These are phyloP conservation scores for Teleogryllus oceanicus DNA, from an alignment of 2,888 invertebrate genomes.

Conservation along the genomic window DNA sequence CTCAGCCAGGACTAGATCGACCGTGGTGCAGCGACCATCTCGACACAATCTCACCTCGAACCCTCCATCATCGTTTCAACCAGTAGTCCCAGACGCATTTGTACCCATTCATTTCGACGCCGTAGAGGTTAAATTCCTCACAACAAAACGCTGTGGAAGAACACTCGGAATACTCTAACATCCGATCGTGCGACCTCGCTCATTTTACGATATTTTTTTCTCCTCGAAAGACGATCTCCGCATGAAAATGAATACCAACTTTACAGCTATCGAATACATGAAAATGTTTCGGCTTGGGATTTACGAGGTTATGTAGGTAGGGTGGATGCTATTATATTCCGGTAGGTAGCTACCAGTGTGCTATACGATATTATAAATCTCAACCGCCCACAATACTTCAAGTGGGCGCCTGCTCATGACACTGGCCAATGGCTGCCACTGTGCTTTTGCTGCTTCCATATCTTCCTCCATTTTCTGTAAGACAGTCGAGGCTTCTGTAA, in stretches of 20 bases:
- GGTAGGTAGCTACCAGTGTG: not conserved
- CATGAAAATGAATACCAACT: too few species aligned
- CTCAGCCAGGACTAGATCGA: not conserved
- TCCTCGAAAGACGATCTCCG: too few species aligned
- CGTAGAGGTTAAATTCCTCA: too few species aligned
- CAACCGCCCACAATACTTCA: not conserved
- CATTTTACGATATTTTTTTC: too few species aligned
- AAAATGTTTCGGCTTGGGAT: too few species aligned
- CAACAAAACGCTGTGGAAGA: too few species aligned
- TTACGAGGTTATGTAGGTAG: too few species aligned
- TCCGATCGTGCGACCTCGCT: too few species aligned
- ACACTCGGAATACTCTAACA: too few species aligned
- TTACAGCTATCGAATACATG: too few species aligned
- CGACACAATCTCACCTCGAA: not conserved
- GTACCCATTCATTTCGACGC: not conserved
- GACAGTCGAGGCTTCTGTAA: too few species aligned
- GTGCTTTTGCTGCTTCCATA: not conserved
- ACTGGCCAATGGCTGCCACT: not conserved
- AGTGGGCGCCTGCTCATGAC: not conserved
- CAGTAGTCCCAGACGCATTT: not conserved
- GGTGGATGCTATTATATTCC: not conserved
- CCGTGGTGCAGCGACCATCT: not conserved
- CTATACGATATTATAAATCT: not conserved
- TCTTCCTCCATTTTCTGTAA: too few species aligned
- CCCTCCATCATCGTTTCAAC: not conserved